These are phyloP conservation scores for Oriolus oriolus DNA, from an alignment of 2,113 vertebrate genomes.

Conservation along the genomic window DNA sequence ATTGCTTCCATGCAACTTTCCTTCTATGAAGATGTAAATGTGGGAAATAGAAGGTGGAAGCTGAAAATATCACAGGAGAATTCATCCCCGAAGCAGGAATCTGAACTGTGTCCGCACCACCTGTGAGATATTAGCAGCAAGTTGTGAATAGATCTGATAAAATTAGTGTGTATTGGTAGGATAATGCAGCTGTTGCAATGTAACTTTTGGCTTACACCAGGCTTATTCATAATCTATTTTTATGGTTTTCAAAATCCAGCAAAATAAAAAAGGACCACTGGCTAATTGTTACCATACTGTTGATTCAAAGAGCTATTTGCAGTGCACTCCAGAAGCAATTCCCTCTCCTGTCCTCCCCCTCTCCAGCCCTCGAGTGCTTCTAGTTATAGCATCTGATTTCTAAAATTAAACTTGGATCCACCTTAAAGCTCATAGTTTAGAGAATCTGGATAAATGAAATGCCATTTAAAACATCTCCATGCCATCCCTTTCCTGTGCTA, in stretches of 20 bases:
- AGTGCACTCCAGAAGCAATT: background rate
- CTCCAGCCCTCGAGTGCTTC: background rate
- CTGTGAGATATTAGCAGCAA: constrained; percentile 21
- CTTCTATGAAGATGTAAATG: background rate
- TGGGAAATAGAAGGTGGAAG: background rate
- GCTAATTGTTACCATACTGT: constrained; percentile 56
- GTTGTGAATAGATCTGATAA: constrained; percentile 48
- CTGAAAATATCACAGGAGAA: background rate
- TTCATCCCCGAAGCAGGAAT: background rate
- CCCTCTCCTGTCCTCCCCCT: background rate
- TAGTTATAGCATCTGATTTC: constrained; percentile 7
- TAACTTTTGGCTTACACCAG: constrained; percentile 40
- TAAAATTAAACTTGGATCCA: constrained; percentile 2
- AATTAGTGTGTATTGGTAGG: background rate
- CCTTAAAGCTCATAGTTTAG: background rate
- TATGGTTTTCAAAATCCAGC: constrained; percentile 43
- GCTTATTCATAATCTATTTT: constrained; percentile 63
- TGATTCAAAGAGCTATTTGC: constrained; percentile 38
- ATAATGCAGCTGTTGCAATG: constrained; percentile 39
- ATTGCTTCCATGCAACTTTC: constrained; percentile 12
- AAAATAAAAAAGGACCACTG: constrained; percentile 46
- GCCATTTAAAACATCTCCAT: background rate
- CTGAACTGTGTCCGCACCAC: background rate
- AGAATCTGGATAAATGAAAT: background rate
- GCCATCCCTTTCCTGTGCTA: background rate